Base-by-base conservation (phyloP, 2,113 vertebrate genomes). In the Aphelocoma coerulescens region DNA sequence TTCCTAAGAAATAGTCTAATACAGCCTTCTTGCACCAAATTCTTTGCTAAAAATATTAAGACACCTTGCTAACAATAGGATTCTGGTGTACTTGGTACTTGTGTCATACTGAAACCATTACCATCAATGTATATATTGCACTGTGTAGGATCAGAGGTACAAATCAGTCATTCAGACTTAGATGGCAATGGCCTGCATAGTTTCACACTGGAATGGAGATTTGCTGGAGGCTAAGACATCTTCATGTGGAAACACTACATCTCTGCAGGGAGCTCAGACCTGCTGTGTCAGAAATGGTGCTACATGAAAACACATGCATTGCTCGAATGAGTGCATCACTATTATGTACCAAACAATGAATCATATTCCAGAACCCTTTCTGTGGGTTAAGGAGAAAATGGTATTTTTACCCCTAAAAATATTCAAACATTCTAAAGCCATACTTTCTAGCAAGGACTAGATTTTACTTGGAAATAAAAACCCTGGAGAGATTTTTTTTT, bases 381-480 rank as follows among this genome's bases (percentile, higher is more conserved):
- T 1, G 3, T n/a, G 19, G 6, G 17, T 62, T 68, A n/a, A 67
- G 9, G 20, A 54, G 4, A 3, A 51, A 13, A 55, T 24, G 4
- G 57, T 46, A 16, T 33, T 51, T 49, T 21, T 10, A 18, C 15
- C 21, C 7, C 4, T 33, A 20, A 88, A 82, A 85, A 54, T 48
- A 46, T 28, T 57, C 15, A 41, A 51, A 49, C 4, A 80, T 90
- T 82, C 18, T 7, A 69, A 90, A 85, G 10, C n/a, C 22, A 6
- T 79, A 20, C 51, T 10, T 76, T 94, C 12, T 11, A 61, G 58
- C 63, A 94, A 87, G 27, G 9, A 59, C 27, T 51, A 48, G 16
- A 66, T 91, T 94, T 92, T 90, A 51, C 41, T 77, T 83, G 37
- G 63, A 92, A 90, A 79, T 73, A 51, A 80, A 62, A 93, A 65